Base-by-base conservation (phyloP, 2,113 vertebrate species). In the Castor canadensis region DNA sequence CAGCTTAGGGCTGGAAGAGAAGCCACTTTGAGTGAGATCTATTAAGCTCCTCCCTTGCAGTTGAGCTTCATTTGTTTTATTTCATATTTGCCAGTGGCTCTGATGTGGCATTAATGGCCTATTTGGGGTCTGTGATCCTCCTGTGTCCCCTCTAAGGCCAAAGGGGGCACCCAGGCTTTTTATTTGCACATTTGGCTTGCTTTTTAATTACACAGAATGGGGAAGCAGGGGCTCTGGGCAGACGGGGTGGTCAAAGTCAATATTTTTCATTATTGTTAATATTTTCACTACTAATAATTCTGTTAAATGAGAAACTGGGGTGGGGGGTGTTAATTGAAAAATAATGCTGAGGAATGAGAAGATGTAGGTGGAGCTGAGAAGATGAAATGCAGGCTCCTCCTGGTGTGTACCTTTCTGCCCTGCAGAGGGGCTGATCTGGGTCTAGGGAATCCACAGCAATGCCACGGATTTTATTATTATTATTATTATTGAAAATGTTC, bases 271-370 rank as follows among this genome's bases (percentile, higher is more conserved):
- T 89, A 84, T 85, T 81, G 71, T 94, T 88, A 89, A 73, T 93
- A 89, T 96, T 95, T 95, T 94, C 66, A n/a, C 64, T 9, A 47
- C 82, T 52, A 82, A 60, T 89, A 90, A 93, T 92, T 83, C 94
- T 32, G 9, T 92, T 80, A 80, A 93, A 89, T 62, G 95, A 92
- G 86, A 72, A 85, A 67, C n/a, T 19, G 28, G 84, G 94, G 86
- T 82, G 89, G 79, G 89, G 72, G 64, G 11, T 69, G 91, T 69
- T 97, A 80, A 95, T 89, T 93, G 96, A 87, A 93, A 98, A 95
- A 91, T 66, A 92, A 91, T 16, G 54, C 19, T 0, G 58, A 72
- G 92, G 15, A 64, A 54, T 62, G 67, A 77, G 4, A 15, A 0
- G 0, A 60, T 0, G 5, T 30, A 32, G 54, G 32, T 62, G 77